Evolutionary conservation across 2,888 invertebrate species (phyloP).

Genomic region (Oligia latruncula): DNA sequence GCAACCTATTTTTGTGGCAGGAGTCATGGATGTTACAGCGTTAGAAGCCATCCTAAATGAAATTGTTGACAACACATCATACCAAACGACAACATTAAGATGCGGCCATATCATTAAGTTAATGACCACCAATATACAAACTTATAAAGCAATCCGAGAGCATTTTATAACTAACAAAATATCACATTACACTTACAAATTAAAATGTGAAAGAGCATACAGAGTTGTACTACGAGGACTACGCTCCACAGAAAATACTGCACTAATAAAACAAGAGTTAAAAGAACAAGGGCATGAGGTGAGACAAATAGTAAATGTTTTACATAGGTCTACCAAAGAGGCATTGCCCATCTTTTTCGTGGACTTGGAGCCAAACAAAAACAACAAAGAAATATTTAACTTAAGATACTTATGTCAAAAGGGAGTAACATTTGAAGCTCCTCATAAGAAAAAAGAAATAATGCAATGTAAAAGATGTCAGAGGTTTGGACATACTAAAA

Average conservation of each 20-base stretch:
- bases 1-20: too few relatives aligned
- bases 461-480: constrained; percentile 1
- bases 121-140: too few relatives aligned
- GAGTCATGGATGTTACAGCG: too few relatives aligned
- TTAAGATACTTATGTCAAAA: neutral
- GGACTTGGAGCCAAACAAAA: neutral
- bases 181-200: neutral
- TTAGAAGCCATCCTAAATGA: too few relatives aligned
- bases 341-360: neutral
- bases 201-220: constrained; percentile 5
- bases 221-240: constrained; percentile 1
- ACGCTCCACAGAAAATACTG: neutral
- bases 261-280: neutral
- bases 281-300: neutral
- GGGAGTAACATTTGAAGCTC: neutral
- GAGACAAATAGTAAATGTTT: neutral
- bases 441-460: constrained; percentile 5
- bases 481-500: constrained; percentile 11
- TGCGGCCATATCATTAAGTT: too few relatives aligned
- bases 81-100: too few relatives aligned
- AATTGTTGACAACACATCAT: too few relatives aligned
- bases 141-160: too few relatives aligned
- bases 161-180: too few relatives aligned
- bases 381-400: neutral
- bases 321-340: neutral